Evolutionary conservation across 2,113 vertebrate genomes (phyloP).

Genomic region (Caloenas nicobarica): DNA sequence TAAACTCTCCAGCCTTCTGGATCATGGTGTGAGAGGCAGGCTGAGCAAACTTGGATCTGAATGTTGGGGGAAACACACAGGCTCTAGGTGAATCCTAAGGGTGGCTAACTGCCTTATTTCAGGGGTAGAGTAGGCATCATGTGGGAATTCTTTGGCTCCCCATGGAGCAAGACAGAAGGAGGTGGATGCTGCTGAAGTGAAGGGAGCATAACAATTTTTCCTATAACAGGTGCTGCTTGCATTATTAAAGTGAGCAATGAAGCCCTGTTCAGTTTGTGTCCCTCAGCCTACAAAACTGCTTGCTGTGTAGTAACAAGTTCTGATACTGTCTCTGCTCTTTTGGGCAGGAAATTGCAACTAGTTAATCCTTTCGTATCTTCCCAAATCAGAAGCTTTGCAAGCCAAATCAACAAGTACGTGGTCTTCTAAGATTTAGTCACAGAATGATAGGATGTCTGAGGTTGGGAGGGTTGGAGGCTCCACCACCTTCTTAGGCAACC

Average conservation of each 20-base stretch:
- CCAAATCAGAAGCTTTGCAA: neutral
- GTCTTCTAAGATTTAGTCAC: neutral
- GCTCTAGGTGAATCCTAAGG: neutral
- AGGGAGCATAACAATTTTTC: neutral
- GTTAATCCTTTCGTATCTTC: neutral
- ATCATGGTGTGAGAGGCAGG: neutral
- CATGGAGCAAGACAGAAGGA: neutral
- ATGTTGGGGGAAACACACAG: neutral
- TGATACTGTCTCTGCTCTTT: neutral
- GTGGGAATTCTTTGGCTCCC: neutral
- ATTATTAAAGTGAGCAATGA: neutral
- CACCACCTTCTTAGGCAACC: neutral
- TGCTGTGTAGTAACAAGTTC: neutral
- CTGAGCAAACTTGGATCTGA: neutral
- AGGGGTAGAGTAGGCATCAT: accelerated
- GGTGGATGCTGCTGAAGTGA: neutral
- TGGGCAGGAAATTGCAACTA: neutral
- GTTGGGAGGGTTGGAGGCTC: neutral
- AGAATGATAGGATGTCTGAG: neutral
- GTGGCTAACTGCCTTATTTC: neutral
- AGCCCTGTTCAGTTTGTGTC: neutral
- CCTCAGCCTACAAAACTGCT: neutral
- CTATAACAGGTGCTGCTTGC: neutral
- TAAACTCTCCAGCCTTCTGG: neutral
- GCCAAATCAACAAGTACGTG: neutral